These are phyloP conservation scores for Crotophaga sulcirostris DNA, from an alignment of 2,113 vertebrate genomes.

Conservation along the genomic window DNA sequence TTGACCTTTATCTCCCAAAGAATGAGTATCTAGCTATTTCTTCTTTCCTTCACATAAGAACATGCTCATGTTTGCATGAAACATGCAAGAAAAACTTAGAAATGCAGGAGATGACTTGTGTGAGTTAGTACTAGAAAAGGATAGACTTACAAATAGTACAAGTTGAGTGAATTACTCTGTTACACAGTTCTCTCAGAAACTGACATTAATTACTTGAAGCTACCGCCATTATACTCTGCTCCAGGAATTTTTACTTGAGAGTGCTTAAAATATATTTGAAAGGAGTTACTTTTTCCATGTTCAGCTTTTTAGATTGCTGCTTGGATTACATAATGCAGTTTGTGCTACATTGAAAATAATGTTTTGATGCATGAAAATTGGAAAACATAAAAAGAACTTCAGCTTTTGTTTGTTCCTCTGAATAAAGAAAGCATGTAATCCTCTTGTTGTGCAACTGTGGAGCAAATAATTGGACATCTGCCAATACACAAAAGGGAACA, in stretches of 20 bases:
- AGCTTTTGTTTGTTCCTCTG: not conserved
- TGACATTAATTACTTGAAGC: not conserved
- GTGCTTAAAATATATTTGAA: not conserved
- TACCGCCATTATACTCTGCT: not conserved
- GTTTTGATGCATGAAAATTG: not conserved
- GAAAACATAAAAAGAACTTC: not conserved
- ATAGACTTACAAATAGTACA: not conserved
- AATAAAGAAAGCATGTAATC: not conserved
- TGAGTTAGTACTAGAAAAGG: not conserved
- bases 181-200: not conserved
- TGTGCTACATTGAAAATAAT: not conserved
- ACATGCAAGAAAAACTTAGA: not conserved
- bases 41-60: not conserved
- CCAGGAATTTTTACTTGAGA: not conserved
- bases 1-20: not conserved
- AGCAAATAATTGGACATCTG: not conserved
- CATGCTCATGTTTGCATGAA: not conserved
- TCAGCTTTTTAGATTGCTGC: not conserved
- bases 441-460: not conserved
- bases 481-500: not conserved
- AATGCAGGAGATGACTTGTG: not conserved
- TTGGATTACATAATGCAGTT: not conserved
- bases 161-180: not conserved
- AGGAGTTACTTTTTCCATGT: not conserved
- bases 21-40: not conserved